Base-by-base conservation (phyloP, 2,797 vertebrate species). In the Danio aesculapii region DNA sequence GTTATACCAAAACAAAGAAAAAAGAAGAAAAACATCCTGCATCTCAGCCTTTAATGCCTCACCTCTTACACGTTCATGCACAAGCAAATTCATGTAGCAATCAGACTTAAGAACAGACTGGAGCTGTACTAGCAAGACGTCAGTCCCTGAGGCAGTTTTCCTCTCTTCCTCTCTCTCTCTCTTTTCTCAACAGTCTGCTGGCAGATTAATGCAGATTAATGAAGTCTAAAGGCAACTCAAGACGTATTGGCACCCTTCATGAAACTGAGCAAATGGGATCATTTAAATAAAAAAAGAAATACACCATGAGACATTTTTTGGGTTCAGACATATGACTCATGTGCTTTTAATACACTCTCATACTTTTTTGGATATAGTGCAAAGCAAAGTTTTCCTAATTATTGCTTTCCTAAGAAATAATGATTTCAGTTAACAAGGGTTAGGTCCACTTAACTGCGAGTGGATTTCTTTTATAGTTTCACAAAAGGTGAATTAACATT, bases 121-220 rank as follows among this genome's bases (percentile, higher is more conserved):
- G 58, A 81, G 73, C 43, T 63, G 73, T 73, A 55, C 80, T 30
- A 62, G 58, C 46, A 62, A 50, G 73, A 63, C 6, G 14, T 41
- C 59, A 52, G 8, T 50, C 59, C 58, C 73, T 75, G 8, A 63
- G 73, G 73, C 73, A 30, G 11, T 61, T 74, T 44, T 74, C 44
- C 70, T 72, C 1, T 49, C 44, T 62, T 0, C 0, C 53, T 73
- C 53, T 58, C 53, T 73, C 63, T 0, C 46, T 68, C 44, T 17
- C 1, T 49, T 61, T 12, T 41, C 47, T 63, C 57, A 62, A 50
- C 58, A 62, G 46, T 75, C 46, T 75, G 58, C 73, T 46, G 11
- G 50, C 73, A 75, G 71, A 74, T 75, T 75, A 50, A 50, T 59
- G 73, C 44, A 49, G 73, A 75, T 75, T 75, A 75, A 62, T 75